These are phyloP conservation scores for Rhyacichthys aspro DNA, from an alignment of 2,797 vertebrate genomes.

Conservation along the genomic window DNA sequence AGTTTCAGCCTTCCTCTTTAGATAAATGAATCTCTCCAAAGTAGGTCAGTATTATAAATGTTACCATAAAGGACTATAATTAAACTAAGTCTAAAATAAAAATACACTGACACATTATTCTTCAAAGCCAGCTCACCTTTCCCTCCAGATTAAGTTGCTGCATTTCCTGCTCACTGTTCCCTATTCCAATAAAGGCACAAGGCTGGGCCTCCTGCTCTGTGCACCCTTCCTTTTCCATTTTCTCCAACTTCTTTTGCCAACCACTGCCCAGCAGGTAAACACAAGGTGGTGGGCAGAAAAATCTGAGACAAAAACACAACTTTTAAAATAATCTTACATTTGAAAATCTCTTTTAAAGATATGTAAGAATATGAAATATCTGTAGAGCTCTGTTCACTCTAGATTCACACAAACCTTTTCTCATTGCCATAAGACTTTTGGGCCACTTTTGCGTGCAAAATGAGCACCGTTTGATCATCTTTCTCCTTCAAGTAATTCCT, in stretches of 20 bases:
- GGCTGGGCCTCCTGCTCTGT: conserved; percentile 97
- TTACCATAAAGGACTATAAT: background rate
- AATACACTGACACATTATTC: background rate
- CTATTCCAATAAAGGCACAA: conserved; percentile 97
- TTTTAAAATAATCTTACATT: background rate
- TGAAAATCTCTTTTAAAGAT: too few relatives aligned
- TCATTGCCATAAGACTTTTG: conserved; percentile 98
- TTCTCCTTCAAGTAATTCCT: conserved; percentile 95
- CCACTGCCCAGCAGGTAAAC: conserved; percentile 98
- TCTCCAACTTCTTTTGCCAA: conserved; percentile 98
- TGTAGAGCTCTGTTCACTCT: too few relatives aligned
- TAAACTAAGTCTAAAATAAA: too few relatives aligned
- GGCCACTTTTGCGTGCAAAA: conserved; percentile 96
- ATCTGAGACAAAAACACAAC: conserved; percentile 75
- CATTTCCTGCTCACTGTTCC: conserved; percentile 99
- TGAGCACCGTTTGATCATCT: conserved; percentile 96
- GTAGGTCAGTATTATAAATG: background rate
- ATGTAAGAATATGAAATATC: too few relatives aligned
- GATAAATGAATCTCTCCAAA: background rate
- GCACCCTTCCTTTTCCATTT: conserved; percentile 94
- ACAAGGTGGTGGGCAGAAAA: conserved; percentile 97
- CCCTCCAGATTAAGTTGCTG: conserved; percentile 98
- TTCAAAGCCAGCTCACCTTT: conserved; percentile 82
- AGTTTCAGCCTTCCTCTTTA: background rate
- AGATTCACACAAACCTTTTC: conserved; percentile 86